Base-by-base conservation (phyloP, 2,888 invertebrate species). In the Fragum whitleyi region DNA sequence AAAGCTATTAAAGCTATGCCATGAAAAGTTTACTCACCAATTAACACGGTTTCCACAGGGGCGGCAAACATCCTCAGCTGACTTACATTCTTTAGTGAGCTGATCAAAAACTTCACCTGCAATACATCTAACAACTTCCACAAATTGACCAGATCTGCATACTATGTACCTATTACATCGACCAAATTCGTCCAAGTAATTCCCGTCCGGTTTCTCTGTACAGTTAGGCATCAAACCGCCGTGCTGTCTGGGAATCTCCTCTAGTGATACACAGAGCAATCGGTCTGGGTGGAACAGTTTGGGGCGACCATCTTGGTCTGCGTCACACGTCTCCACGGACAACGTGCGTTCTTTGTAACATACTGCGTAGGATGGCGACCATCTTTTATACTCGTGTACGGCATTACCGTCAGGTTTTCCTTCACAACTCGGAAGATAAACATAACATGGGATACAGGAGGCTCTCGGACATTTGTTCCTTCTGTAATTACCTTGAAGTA, bases 141-240 rank as follows among this genome's bases (percentile, higher is more conserved):
- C 53, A 53, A 86, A 67, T 11, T 59, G 47, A 16, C 83, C 82
- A 16, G 74, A 67, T 32, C 59, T 69, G 73, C 90, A 90, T 21
- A 80, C 79, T 51, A 86, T 81, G 74, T 87, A 90, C 55, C 87
- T 85, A 26, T 87, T 78, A 73, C 90, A 90, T 19, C 88, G 78
- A 0, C 88, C 89, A 39, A 83, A 84, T 5, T 83, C 79, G 55
- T 89, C 90, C 28, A 80, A 76, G 53, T 87, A 85, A 62, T 80
- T 70, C 0, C 88, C 89, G 74, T 88, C 86, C 0, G 36, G 28
- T 57, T 79, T 77, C 2, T 68, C 61, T 0, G 28, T 55, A 74
- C 89, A 89, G 61, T 79, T 77, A 14, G 79, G 86, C 73, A 82
- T 83, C 59, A 74, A 74, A 59, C 88, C 88, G 0, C 88, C 89